A percentile compares a stretch with the other conserved stretches of the same genome.
These are phyloP conservation scores for Enteromius paludinosus DNA, from an alignment of 2,797 vertebrate genomes.

Conservation along the genomic window DNA sequence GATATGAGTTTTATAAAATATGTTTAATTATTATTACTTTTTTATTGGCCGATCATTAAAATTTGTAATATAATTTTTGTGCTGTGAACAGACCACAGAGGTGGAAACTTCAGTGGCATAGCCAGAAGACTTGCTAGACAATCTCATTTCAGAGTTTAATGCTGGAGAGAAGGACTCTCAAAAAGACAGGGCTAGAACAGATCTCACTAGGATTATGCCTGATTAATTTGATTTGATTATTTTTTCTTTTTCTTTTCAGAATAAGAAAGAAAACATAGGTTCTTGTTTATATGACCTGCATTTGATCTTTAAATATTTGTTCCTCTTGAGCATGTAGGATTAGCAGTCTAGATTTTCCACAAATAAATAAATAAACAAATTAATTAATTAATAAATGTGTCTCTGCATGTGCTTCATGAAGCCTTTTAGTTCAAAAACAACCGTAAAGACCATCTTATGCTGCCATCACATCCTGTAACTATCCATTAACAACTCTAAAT, in stretches of 20 bases:
- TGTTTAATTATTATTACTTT: not conserved
- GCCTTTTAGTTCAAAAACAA: conserved; percentile 51
- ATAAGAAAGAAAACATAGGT: not conserved
- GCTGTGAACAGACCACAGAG: not conserved
- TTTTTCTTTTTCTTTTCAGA: not conserved
- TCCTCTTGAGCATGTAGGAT: not conserved
- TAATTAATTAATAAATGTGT: not conserved
- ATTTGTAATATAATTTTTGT: not conserved
- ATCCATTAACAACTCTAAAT: conserved; percentile 57
- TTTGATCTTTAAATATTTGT: not conserved
- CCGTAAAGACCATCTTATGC: conserved; percentile 32
- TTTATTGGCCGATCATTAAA: not conserved
- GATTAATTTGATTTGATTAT: not conserved
- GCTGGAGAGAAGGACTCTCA: not conserved
- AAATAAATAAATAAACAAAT: not conserved
- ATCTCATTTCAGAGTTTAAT: not conserved
- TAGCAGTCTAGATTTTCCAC: not conserved
- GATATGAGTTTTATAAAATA: not conserved
- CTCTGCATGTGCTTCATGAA: conserved; percentile 26
- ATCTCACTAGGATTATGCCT: not conserved
- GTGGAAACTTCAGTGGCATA: not conserved
- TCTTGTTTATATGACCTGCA: not conserved
- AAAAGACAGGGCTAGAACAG: not conserved
- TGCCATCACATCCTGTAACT: conserved; percentile 37
- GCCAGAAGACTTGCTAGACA: not conserved